Conservation (phyloP, 2,888 invertebrate species). For the Entomobrya multifasciata region DNA sequence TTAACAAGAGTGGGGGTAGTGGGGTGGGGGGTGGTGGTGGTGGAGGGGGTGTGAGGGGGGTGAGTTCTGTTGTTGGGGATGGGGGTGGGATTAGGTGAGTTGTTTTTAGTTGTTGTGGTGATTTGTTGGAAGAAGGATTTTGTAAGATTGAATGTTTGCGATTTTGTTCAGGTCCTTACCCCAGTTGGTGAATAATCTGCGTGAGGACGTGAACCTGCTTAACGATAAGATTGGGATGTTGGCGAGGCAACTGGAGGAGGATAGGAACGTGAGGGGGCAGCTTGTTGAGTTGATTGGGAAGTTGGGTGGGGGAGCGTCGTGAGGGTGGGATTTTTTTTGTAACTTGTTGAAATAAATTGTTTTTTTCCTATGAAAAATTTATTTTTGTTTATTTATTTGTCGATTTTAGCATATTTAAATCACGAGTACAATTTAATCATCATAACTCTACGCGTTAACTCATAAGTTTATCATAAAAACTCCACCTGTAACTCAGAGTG, state of each 20-base stretch:
- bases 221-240: conserved; percentile 85
- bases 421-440: no score
- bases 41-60: neutral
- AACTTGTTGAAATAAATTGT: neutral
- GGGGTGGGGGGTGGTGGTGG: neutral
- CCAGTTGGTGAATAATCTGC: conserved; percentile 89
- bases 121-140: no score
- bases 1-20: neutral
- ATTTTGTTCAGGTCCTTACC: conserved; percentile 89
- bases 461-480: no score
- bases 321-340: neutral
- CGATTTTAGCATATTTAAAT: no score
- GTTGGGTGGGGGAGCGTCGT: neutral
- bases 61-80: neutral
- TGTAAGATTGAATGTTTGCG: no score
- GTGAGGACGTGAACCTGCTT: conserved; percentile 87
- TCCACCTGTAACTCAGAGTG: no score
- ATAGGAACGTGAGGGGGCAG: conserved; percentile 84
- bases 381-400: no score
- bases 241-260: conserved; percentile 86
- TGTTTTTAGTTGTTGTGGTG: conserved; percentile 12
- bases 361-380: no score
- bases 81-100: neutral
- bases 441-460: no score
- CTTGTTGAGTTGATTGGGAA: conserved; percentile 80